Percentiles rank a stretch among this genome's conserved stretches.
Evolutionary conservation across 2,113 vertebrate genomes (phyloP).

Genomic region (Lophura nycthemera): DNA sequence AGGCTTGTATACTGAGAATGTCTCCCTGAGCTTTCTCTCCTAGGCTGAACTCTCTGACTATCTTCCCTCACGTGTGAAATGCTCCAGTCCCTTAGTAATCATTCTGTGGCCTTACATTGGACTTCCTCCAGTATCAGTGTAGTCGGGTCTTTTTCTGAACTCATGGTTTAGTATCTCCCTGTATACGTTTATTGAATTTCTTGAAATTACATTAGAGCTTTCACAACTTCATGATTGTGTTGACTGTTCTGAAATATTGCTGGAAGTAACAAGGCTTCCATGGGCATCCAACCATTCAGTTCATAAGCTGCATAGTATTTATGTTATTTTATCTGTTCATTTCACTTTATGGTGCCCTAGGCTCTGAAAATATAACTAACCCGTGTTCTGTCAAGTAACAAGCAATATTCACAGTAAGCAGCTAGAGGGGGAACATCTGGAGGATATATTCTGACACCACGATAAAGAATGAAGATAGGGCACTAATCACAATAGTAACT

Average conservation of each 20-base stretch:
- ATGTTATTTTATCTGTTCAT: constrained; percentile 8
- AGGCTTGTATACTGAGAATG: background rate
- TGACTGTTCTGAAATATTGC: background rate
- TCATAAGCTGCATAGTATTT: background rate
- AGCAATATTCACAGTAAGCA: background rate
- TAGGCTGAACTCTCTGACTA: background rate
- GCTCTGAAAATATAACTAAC: constrained; percentile 15
- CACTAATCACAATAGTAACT: background rate
- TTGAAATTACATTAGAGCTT: background rate
- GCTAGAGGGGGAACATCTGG: background rate
- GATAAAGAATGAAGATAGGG: background rate
- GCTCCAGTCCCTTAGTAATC: background rate
- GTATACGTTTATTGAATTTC: background rate
- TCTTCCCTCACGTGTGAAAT: background rate
- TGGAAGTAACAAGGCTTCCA: background rate
- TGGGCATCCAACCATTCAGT: background rate
- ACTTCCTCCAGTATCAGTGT: background rate
- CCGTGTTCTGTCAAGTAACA: background rate
- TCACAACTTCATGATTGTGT: background rate
- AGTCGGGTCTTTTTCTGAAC: background rate
- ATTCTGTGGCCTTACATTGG: background rate
- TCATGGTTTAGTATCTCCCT: background rate
- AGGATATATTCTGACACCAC: background rate
- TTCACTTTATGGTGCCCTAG: background rate
- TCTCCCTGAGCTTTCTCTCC: background rate